Percentiles rank a stretch among this genome's conserved stretches.
phyloP scores from a whole-genome alignment of 2,888 invertebrate genomes.

The Limenitis camilla region DNA sequence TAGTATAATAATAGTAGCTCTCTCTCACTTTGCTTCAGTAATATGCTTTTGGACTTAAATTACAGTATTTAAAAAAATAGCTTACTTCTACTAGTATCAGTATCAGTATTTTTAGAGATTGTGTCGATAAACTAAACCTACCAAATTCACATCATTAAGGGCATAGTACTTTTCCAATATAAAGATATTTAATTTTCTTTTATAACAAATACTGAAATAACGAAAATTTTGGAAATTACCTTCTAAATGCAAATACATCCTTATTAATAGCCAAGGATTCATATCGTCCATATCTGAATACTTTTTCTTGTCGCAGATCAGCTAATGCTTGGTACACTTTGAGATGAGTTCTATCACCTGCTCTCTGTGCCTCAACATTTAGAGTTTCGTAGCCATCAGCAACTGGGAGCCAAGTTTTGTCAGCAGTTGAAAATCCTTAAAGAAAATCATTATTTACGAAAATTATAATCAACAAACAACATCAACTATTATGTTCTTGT shows the following conservation, averaged over 20 bases:
- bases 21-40: no score
- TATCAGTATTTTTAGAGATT: no score
- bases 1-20: no score
- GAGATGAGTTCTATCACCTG: slow-evolving; percentile 70
- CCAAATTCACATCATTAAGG: no score
- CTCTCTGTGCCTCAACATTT: slow-evolving; percentile 74
- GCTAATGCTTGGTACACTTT: slow-evolving; percentile 76
- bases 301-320: slow-evolving; percentile 65
- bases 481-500: no score
- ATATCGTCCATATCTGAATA: slow-evolving; percentile 70
- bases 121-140: no score
- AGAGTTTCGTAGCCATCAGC: slow-evolving; percentile 73
- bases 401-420: slow-evolving; percentile 80
- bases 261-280: slow-evolving; percentile 69
- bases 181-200: no score
- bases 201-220: neutral
- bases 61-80: no score
- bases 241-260: slow-evolving; percentile 71
- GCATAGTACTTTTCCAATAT: no score
- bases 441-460: neutral
- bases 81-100: no score
- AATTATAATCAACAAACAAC: no score
- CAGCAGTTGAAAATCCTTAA: slow-evolving; percentile 75
- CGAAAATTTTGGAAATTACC: slow-evolving; percentile 41
- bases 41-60: no score